Conservation (phyloP, 2,888 invertebrate species). For the Tiphia femorata region DNA sequence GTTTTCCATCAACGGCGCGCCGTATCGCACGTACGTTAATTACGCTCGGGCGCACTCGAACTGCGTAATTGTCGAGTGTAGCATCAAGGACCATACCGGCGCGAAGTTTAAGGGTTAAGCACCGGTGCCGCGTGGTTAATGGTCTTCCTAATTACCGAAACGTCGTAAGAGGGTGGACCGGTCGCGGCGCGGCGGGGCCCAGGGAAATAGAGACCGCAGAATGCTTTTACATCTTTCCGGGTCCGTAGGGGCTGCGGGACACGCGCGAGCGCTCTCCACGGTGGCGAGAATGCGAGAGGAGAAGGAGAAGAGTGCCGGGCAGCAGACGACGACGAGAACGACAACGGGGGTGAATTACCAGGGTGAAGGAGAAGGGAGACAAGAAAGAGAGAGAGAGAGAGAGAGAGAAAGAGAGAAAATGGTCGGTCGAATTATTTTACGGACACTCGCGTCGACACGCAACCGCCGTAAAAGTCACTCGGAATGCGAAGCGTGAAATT, state of each 20-base stretch:
- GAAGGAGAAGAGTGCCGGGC: neutral
- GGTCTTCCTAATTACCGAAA: conserved; percentile 30
- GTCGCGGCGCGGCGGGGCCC: neutral
- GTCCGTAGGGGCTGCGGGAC: too few relatives aligned
- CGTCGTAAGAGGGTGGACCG: too few relatives aligned
- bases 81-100: neutral
- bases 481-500: neutral
- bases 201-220: conserved; percentile 1
- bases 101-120: conserved; percentile 22
- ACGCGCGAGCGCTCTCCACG: neutral
- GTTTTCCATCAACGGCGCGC: too few relatives aligned
- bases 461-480: too few relatives aligned
- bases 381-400: neutral
- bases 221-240: conserved; percentile 9
- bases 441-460: neutral
- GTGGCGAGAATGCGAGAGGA: neutral
- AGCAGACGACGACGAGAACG: neutral
- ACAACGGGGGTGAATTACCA: neutral
- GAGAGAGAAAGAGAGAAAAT: neutral
- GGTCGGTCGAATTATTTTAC: neutral
- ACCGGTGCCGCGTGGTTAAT: conserved; percentile 20
- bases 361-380: neutral
- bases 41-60: too few relatives aligned
- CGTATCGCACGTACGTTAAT: too few relatives aligned
- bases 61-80: too few relatives aligned